Conservation (phyloP, 2,888 invertebrate genomes). For the Dryobota labecula region DNA sequence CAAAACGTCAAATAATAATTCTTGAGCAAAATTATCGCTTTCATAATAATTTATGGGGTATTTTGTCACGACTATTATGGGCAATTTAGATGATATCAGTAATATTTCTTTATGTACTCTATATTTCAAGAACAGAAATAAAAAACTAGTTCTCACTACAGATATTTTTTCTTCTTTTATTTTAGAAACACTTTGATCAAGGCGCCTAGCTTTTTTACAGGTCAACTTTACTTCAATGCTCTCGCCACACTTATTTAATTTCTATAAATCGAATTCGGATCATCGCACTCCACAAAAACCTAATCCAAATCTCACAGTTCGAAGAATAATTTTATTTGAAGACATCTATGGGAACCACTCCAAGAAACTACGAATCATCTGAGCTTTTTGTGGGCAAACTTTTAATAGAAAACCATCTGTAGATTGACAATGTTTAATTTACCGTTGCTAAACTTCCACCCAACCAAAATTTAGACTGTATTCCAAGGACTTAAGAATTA, state of each 20-base stretch:
- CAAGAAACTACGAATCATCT: constrained; percentile 80
- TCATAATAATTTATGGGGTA: constrained; percentile 32
- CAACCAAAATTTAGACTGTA: constrained; percentile 29
- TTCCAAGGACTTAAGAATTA: background rate
- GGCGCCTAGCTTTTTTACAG: constrained; percentile 61
- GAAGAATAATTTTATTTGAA: constrained; percentile 67
- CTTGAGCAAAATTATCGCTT: constrained; percentile 35
- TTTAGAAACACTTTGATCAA: constrained; percentile 54
- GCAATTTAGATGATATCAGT: constrained; percentile 51
- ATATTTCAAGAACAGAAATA: constrained; percentile 35
- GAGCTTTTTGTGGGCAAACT: constrained; percentile 76
- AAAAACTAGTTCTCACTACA: constrained; percentile 16
- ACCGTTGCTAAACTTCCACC: background rate
- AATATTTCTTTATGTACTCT: constrained; percentile 29
- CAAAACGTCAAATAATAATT: constrained; percentile 18
- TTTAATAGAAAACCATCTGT: constrained; percentile 81
- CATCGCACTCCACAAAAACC: constrained; percentile 80
- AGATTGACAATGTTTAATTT: constrained; percentile 69
- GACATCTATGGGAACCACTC: constrained; percentile 84
- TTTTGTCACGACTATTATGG: constrained; percentile 34
- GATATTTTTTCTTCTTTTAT: constrained; percentile 12
- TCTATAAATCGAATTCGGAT: constrained; percentile 77
- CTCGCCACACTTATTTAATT: constrained; percentile 69
- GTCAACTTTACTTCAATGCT: constrained; percentile 51
- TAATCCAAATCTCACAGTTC: constrained; percentile 84